A percentile compares a stretch with the other conserved stretches of the same genome.
phyloP scores from a whole-genome alignment of 2,888 invertebrate species.

The Agriopis leucophaearia region DNA sequence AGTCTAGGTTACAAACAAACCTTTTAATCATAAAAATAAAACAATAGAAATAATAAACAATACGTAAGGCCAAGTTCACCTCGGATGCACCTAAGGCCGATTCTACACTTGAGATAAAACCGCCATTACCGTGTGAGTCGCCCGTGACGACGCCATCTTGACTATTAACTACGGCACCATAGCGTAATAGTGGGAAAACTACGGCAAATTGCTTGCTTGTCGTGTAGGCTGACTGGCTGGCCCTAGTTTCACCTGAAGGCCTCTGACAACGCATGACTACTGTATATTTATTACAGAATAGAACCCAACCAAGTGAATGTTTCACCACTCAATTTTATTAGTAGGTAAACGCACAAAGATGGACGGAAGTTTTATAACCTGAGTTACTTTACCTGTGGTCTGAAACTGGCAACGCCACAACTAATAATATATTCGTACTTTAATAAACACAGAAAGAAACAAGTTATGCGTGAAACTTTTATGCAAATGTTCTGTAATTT shows the following conservation, averaged over 20 bases:
- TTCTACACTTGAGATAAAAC: slow-evolving; percentile 76
- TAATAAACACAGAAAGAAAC: too few species aligned
- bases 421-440: too few species aligned
- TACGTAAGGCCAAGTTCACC: slow-evolving; percentile 52
- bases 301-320: too few species aligned
- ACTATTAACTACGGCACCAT: slow-evolving; percentile 67
- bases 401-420: too few species aligned
- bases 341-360: too few species aligned
- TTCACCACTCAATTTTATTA: too few species aligned
- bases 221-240: neutral
- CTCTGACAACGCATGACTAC: neutral
- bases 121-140: slow-evolving; percentile 78
- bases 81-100: slow-evolving; percentile 81
- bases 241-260: neutral
- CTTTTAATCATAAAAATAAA: slow-evolving; percentile 9
- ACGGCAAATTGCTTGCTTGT: slow-evolving; percentile 53
- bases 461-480: too few species aligned
- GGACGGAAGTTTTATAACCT: too few species aligned
- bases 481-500: too few species aligned
- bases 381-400: too few species aligned
- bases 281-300: too few species aligned
- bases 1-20: too few species aligned
- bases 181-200: slow-evolving; percentile 79
- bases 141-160: slow-evolving; percentile 81
- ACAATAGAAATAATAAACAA: slow-evolving; percentile 58